Evolutionary conservation across 2,888 invertebrate species (phyloP), one percentile per base, ranked within the genome.

Genomic region (Caenorhabditis angaria): DNA sequence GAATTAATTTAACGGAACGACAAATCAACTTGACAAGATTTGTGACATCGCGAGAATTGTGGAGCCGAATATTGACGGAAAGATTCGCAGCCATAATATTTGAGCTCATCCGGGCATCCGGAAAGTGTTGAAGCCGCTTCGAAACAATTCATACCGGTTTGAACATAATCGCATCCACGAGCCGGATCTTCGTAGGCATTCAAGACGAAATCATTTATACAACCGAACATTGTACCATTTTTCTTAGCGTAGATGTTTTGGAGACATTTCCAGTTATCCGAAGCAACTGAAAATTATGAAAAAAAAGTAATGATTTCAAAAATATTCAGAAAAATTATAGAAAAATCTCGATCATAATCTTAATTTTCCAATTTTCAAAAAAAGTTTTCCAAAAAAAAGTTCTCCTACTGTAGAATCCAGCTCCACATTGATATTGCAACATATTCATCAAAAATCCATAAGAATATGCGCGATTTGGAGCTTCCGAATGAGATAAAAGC

Each of bases 361-460:
- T n/a, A n/a, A 22, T 24, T 24, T 51, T 24, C 51, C 51, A 6
- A 24, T 24, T 51, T 32, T 32, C 32, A 32, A 32, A 32, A 24
- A 48, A 48, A 51, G 6, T 48, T 18, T n/a, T 22, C 4, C 32
- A 4, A 55, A 32, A 32, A 61, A 32, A 18, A n/a, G 24, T 14
- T 61, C 20, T 22, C 64, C 65, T 55, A 79, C 79, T 55, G 53
- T 77, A 79, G 65, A 79, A 79, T 32, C 79, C 79, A 29, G 79
- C 75, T 56, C 79, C 79, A 61, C 79, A 79, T 51, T 79, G 79
- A 61, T 73, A 79, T 47, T 75, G 72, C 1, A 75, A 47, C 79
- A 77, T 79, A 54, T 60, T 72, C 75, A 79, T 77, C 35, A 77
- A 53, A 41, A 73, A 70, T 18, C 71, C 68, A 53, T 77, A 79